Base-by-base conservation (phyloP, 1,140 invertebrate genomes). In the Heliconius congener region DNA sequence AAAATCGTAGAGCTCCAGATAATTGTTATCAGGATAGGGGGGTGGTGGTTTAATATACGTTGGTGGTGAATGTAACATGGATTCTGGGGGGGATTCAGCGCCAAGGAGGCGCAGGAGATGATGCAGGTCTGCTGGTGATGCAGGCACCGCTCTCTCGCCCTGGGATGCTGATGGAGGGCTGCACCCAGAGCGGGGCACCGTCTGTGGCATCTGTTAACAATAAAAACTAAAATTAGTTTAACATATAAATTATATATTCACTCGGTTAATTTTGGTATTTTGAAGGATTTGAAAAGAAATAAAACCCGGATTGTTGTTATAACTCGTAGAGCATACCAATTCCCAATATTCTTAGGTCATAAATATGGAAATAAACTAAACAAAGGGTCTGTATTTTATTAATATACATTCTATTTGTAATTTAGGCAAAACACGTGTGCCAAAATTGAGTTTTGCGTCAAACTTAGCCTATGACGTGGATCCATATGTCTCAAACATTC, bases 161-260 rank as follows among this genome's bases (percentile, higher is more conserved):
- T 97, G 96, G 81, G 98, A 95, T 39, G 98, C 95, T 50, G 97
- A 98, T 85, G 97, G 96, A 77, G 96, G 96, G 89, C 96, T 97
- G 88, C 96, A 96, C 91, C 96, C 96, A 84, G 96, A 96, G 81
- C 96, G 95, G 39, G 97, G 97, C 87, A 97, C 97, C 78, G 96
- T 97, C 94, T 98, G 97, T 94, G 97, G 96, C 97, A 98, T 98
- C 97, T 98, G 96, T 50, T 95, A 95, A 91, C 90, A 93, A 93
- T n/a, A 42, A 4, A 46, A 81, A 74, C 39, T 60, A 23, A 60
- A 42, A 37, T 74, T 76, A 55, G 8, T 34, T 39, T 71, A 71
- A 18, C 2, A 18, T 34, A n/a, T 71, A 19, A 34, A 71, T 23
- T 23, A 46, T n/a, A 37, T 37, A 37, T 6, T 37, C 34, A 37